Base-by-base conservation (phyloP, 2,888 invertebrate species). In the Scaptomyza parva region DNA sequence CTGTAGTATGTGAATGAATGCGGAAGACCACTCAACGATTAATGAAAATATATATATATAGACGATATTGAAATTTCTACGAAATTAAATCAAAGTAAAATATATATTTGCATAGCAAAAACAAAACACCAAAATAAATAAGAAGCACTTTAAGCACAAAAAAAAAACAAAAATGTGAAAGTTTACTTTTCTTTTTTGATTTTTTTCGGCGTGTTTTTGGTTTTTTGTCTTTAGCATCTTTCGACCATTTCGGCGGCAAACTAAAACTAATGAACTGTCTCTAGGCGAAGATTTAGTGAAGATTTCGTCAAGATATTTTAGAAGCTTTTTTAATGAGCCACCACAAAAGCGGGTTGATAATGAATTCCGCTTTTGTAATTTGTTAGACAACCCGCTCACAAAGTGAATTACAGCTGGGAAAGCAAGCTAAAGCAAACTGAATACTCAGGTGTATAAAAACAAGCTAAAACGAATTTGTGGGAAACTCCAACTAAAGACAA, bases 231-330 rank as follows among this genome's bases (percentile, higher is more conserved):
- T 40, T 26, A n/a, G 30, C 37, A 37, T 30, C 12, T 58, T 50
- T 60, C n/a, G 51, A 62, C 18, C 63, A 71, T 71, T 67, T 53
- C 33, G 43, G 39, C n/a, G 35, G 30, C 24, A 20, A 58, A 60
- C 81, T 81, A 81, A 81, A 58, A 60, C 81, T 81, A 81, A 81
- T 84, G 84, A 84, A 80, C 70, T 83, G 76, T 63, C 76, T 66
- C 62, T 47, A 22, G 39, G 35, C 6, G 14, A 59, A 67, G 65
- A 73, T 73, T 73, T 70, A 57, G 40, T 50, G 53, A 17, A 35
- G 51, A 75, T 40, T 20, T 17, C 37, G 58, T 67, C 47, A 54
- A 28, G 30, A 54, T 39, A 8, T 51, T 47, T 18, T 39, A 66
- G 58, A 50, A 72, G 61, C 41, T n/a, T 53, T 58, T 45, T 61